Evolutionary conservation across 2,888 invertebrate genomes (phyloP).

Genomic region (Pollenia amentaria): DNA sequence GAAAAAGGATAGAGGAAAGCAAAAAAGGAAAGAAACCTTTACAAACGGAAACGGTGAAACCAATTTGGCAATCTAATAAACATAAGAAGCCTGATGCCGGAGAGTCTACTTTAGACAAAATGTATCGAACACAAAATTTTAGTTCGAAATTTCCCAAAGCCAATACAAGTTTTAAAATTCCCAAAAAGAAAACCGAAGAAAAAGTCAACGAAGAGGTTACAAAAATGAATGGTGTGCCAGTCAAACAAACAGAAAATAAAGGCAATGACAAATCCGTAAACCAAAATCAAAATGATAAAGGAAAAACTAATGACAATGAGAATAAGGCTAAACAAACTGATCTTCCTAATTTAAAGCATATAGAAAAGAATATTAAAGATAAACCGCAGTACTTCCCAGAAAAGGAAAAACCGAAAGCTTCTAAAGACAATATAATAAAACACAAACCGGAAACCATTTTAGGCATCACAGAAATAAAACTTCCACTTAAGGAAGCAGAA

Average conservation of each 20-base stretch:
- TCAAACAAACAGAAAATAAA: neutral
- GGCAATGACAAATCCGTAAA: neutral
- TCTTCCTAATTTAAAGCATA: neutral
- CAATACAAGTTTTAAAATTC: constrained; percentile 80
- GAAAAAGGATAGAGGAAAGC: constrained; percentile 13
- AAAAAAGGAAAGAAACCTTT: constrained; percentile 28
- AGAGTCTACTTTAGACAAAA: constrained; percentile 79
- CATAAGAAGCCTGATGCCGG: constrained; percentile 27
- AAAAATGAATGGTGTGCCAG: neutral
- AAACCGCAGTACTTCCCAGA: neutral
- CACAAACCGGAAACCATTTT: neutral
- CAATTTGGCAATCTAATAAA: neutral
- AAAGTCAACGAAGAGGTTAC: constrained; percentile 9
- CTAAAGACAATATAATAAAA: neutral
- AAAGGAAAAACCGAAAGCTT: neutral
- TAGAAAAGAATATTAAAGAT: constrained; percentile 1
- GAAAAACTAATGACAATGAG: neutral
- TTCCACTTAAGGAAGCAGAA: neutral
- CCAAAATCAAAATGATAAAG: neutral
- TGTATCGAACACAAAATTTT: constrained; percentile 79
- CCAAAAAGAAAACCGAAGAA: constrained; percentile 77
- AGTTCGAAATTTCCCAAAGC: constrained; percentile 73
- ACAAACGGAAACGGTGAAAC: too few relatives aligned
- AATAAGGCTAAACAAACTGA: neutral
- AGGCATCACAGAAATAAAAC: too few relatives aligned